These are phyloP conservation scores for Lindbergichthys nudifrons DNA, from an alignment of 2,797 vertebrate species.

Conservation along the genomic window DNA sequence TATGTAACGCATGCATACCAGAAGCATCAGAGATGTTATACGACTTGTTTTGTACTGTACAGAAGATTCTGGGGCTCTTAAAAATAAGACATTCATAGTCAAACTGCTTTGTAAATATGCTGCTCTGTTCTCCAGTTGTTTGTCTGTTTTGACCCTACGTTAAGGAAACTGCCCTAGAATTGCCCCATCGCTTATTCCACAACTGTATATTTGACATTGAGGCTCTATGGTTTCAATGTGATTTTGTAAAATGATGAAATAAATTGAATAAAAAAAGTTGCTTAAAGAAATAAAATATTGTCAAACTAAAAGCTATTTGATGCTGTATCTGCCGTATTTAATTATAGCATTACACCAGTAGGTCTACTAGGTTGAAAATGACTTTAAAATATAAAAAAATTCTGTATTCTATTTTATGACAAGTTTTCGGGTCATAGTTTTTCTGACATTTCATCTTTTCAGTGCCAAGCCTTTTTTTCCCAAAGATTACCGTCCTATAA, in stretches of 20 bases:
- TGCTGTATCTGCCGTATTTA: no score
- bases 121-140: constrained; percentile 37
- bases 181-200: constrained; percentile 21
- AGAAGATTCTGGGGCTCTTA: constrained; percentile 35
- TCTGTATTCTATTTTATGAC: no score
- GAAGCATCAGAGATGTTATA: constrained; percentile 34
- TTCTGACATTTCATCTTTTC: no score
- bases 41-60: constrained; percentile 49
- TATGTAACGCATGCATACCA: constrained; percentile 38
- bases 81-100: constrained; percentile 8
- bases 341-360: rapidly evolving
- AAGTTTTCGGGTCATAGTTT: no score
- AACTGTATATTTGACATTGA: constrained; percentile 20
- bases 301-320: not conserved
- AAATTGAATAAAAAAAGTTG: constrained; percentile 24
- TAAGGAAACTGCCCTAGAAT: not conserved
- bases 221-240: constrained; percentile 5
- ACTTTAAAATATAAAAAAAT: no score
- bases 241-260: constrained; percentile 49
- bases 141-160: constrained; percentile 6
- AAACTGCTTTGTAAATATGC: constrained; percentile 79
- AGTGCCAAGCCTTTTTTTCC: no score
- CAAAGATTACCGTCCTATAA: no score
- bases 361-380: constrained; percentile 36
- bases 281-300: constrained; percentile 40